phyloP scores from a whole-genome alignment of 2,888 invertebrate genomes.

The Harpagoxenus sublaevis region DNA sequence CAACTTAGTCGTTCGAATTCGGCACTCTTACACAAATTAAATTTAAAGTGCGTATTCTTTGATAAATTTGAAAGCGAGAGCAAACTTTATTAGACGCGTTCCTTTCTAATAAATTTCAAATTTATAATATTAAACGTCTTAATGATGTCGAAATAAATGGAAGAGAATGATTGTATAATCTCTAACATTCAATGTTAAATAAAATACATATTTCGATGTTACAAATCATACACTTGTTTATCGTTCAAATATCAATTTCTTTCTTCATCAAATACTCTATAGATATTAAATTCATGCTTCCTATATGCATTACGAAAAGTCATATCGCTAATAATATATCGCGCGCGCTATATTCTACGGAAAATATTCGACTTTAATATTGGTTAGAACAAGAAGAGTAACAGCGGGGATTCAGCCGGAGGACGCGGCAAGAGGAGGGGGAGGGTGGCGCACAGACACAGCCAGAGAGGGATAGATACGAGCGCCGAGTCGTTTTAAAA shows the following conservation, averaged over 20 bases:
- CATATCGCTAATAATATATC: neutral
- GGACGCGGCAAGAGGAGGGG: neutral
- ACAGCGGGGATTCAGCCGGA: neutral
- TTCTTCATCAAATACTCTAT: neutral
- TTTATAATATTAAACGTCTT: neutral
- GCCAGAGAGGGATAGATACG: constrained; percentile 2
- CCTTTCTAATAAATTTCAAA: neutral
- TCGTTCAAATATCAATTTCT: neutral
- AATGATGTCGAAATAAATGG: neutral
- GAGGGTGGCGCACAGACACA: neutral
- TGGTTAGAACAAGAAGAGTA: neutral
- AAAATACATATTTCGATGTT: neutral
- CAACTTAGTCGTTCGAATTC: neutral
- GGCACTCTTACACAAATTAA: neutral
- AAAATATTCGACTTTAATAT: constrained; percentile 41
- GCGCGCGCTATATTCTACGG: neutral
- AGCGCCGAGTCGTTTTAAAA: constrained; percentile 57
- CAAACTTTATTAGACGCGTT: neutral
- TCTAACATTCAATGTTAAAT: constrained; percentile 7
- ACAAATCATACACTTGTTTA: neutral
- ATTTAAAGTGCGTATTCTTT: neutral
- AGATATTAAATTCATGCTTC: constrained; percentile 13
- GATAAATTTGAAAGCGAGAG: neutral
- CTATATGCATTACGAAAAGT: neutral
- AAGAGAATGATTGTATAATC: neutral